phyloP scores from a whole-genome alignment of 2,888 invertebrate species.

The Actias luna region DNA sequence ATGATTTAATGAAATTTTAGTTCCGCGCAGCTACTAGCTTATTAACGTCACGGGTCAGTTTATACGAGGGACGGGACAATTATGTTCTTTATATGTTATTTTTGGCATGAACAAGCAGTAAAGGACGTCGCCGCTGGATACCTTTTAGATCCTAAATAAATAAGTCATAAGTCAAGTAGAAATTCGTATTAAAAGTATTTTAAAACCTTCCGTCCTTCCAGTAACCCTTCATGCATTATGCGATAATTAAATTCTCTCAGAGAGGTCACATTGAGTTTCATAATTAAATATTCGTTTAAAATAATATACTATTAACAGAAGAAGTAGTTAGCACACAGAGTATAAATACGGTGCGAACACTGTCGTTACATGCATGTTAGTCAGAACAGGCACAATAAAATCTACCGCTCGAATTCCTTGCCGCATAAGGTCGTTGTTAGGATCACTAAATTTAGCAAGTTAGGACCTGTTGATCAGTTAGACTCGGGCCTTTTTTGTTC shows the following conservation, averaged over 20 bases:
- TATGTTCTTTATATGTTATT: slow-evolving; percentile 32
- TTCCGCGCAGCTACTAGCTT: background rate
- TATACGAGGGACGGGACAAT: slow-evolving; percentile 26
- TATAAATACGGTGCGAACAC: too few relatives aligned
- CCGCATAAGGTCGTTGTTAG: too few relatives aligned
- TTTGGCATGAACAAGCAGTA: slow-evolving; percentile 21
- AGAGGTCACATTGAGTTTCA: background rate
- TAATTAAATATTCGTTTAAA: background rate
- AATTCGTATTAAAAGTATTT: background rate
- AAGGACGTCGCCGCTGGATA: slow-evolving; percentile 16
- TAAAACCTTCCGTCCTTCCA: background rate
- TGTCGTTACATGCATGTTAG: too few relatives aligned
- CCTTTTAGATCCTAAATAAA: slow-evolving; percentile 31
- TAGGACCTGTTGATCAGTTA: too few relatives aligned
- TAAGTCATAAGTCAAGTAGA: slow-evolving; percentile 14
- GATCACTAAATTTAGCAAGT: too few relatives aligned
- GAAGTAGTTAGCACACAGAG: too few relatives aligned
- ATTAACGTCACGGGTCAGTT: slow-evolving; percentile 18
- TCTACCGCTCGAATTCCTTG: too few relatives aligned
- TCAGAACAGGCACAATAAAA: too few relatives aligned
- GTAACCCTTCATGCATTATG: background rate
- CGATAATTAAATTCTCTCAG: background rate
- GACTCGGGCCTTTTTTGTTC: too few relatives aligned
- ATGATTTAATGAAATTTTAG: too few relatives aligned
- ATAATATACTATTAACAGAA: too few relatives aligned